Evolutionary conservation across 2,888 invertebrate species (phyloP), one percentile per base, ranked within the genome.

Genomic region (Drosophila borealis): DNA sequence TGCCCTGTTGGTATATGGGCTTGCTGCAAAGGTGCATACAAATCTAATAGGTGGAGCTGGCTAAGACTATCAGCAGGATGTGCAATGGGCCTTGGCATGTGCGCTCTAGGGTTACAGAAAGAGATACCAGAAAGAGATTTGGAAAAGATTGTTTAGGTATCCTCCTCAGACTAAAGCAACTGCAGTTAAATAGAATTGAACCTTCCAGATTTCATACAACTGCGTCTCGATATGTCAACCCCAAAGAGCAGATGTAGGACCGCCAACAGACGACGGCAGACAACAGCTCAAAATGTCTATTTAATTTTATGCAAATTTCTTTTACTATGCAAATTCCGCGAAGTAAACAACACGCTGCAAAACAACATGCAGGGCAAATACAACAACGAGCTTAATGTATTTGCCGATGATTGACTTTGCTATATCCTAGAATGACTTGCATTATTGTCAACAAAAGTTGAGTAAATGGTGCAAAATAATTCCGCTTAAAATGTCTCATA

Each of bases 221-320:
- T 48, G n/a, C 42, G 19, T 25, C 53, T 49, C 29, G 54, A 56
- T 57, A 37, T 21, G n/a, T 10, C 13, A 49, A 46, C 11, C 21
- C 29, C 41, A 17, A 33, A 45, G 65, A 64, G 49, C 67, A 77
- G 72, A 66, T 74, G 56, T 45, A 17, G 17, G 37, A 25, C 19
- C 37, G 34, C 25, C 45, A 57, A 46, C 39, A 25, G 49, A 36
- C 60, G 65, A 79, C 62, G 11, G 50, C 45, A 29, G 53, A 14
- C 67, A 68, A 69, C 21, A 60, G 64, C 70, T 70, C 64, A 66
- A 76, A 78, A 66, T 76, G 83, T 83, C 76, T 69, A 70, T 75
- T 80, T 77, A 86, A 89, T 89, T 83, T 86, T 81, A 88, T 88
- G 89, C 80, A 86, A 88, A 88, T 83, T 88, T 72, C 74, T 71